These are phyloP conservation scores for Nomada ruficornis DNA, from an alignment of 2,888 invertebrate genomes.

Conservation along the genomic window DNA sequence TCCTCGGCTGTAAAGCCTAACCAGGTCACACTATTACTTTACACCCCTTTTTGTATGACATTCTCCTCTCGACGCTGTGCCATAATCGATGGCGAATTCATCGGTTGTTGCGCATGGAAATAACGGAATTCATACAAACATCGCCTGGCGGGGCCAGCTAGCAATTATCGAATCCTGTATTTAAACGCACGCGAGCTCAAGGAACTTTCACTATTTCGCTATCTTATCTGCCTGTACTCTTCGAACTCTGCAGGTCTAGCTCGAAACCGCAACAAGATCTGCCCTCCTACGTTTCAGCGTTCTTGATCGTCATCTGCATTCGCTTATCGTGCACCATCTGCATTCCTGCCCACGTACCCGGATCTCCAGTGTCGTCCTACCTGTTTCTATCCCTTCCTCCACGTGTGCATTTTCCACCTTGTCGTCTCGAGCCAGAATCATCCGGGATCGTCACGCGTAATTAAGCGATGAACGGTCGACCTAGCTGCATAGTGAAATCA, in stretches of 20 bases:
- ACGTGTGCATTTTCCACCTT: constrained; percentile 19
- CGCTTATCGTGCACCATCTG: constrained; percentile 64
- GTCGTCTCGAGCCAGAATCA: constrained; percentile 8
- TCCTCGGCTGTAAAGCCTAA: constrained; percentile 1
- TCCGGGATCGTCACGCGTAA: constrained; percentile 38
- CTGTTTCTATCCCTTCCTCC: constrained; percentile 63
- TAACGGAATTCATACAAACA: constrained; percentile 32
- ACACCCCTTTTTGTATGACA: background rate
- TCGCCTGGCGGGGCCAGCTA: constrained; percentile 13
- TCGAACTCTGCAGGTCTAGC: constrained; percentile 53
- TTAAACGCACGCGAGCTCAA: constrained; percentile 29
- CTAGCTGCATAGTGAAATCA: constrained; percentile 10
- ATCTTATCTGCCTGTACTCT: constrained; percentile 55
- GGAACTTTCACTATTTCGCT: constrained; percentile 61
- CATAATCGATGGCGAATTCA: background rate
- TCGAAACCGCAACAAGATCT: constrained; percentile 59
- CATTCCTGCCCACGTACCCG: constrained; percentile 72
- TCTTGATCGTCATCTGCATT: constrained; percentile 61
- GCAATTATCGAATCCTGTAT: constrained; percentile 53
- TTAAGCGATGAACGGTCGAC: constrained; percentile 41
- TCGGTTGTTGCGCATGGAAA: background rate
- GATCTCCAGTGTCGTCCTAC: constrained; percentile 73
- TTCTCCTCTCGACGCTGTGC: constrained; percentile 1
- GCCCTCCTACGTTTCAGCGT: constrained; percentile 53
- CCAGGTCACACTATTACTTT: background rate